Evolutionary conservation across 2,113 vertebrate species (phyloP).

Genomic region (Burhinus bistriatus): DNA sequence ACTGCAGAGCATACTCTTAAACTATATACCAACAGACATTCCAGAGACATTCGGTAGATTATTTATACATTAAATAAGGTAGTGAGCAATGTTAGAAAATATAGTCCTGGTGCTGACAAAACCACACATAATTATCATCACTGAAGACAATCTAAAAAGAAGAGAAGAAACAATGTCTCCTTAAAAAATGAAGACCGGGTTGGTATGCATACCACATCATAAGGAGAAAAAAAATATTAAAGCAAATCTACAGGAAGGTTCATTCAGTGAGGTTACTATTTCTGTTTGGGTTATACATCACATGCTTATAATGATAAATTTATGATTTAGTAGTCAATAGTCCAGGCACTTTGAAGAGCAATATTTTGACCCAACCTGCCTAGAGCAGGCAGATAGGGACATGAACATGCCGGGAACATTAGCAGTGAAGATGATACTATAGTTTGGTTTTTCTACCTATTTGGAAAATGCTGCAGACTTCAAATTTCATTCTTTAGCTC

Average conservation of each 20-base stretch:
- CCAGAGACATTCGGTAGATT: neutral
- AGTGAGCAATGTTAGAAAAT: neutral
- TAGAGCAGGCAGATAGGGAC: neutral
- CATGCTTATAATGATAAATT: neutral
- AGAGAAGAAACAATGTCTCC: neutral
- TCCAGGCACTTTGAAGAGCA: neutral
- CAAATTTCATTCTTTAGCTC: neutral
- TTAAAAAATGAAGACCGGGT: too few relatives aligned
- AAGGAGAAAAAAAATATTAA: neutral
- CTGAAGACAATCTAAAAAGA: neutral
- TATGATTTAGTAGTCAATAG: neutral
- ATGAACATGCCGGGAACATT: accelerated
- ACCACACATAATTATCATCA: neutral
- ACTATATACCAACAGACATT: neutral
- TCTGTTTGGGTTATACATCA: neutral
- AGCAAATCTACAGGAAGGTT: neutral
- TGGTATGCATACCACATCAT: too few relatives aligned
- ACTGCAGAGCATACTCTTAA: neutral
- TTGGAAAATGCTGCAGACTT: neutral
- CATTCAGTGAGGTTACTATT: neutral
- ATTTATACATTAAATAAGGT: neutral
- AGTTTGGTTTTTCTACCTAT: neutral
- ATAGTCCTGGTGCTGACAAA: neutral
- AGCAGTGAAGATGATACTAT: neutral
- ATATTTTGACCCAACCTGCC: neutral